Conservation (phyloP, 1,140 invertebrate genomes). For the Hormaphis cornu region DNA sequence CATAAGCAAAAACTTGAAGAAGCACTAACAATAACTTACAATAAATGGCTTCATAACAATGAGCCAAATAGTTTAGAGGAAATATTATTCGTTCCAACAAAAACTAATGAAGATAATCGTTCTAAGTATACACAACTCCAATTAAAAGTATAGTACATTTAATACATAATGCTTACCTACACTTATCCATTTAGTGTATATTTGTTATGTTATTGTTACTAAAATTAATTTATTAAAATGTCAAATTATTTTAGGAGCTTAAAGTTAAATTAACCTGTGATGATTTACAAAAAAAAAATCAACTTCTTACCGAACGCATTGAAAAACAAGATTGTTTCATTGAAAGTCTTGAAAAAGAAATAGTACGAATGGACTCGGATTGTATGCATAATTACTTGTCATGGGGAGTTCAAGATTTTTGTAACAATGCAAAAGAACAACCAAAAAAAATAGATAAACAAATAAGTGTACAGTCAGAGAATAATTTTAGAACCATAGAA, state of each 20-base stretch:
- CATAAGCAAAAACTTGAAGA: conserved; percentile 29
- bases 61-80: background rate
- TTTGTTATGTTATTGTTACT: too few species aligned
- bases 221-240: background rate
- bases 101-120: conserved; percentile 2
- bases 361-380: conserved; percentile 12
- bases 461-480: conserved; percentile 11
- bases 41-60: background rate
- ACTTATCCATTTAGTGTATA: too few species aligned
- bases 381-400: conserved; percentile 3
- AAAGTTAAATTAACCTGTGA: conserved; percentile 12
- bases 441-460: conserved; percentile 22
- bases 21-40: conserved; percentile 1
- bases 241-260: conserved; percentile 10
- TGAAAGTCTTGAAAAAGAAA: conserved; percentile 29
- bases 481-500: background rate
- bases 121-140: conserved; percentile 11
- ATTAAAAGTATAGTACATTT: background rate
- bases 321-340: conserved; percentile 34
- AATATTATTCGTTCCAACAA: conserved; percentile 7
- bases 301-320: conserved; percentile 22
- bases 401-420: background rate
- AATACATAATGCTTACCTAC: background rate
- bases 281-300: conserved; percentile 32
- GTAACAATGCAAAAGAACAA: background rate